Percentiles rank a stretch among this genome's conserved stretches.
Conservation (phyloP, 2,888 invertebrate genomes). For the Acanthococcus lagerstroemiae region DNA sequence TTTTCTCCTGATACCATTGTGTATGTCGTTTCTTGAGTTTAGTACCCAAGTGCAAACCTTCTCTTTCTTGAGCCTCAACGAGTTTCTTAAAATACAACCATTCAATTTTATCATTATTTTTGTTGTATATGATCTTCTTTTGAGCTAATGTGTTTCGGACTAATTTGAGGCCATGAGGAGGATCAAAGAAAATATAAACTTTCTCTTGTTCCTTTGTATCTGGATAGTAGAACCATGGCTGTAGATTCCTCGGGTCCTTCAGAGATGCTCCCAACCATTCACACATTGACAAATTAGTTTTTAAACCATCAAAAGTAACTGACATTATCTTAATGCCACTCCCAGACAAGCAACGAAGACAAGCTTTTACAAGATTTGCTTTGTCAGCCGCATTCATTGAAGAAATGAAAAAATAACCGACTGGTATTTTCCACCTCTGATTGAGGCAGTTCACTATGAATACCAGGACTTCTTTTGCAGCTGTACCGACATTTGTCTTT, state of each 20-base stretch:
- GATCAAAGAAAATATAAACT: not conserved
- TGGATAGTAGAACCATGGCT: not conserved
- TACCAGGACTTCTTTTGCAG: no score
- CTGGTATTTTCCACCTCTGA: no score
- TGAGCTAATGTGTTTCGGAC: not conserved
- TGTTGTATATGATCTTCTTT: not conserved
- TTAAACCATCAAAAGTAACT: not conserved
- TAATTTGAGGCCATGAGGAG: not conserved
- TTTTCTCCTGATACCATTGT: not conserved
- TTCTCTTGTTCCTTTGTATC: not conserved
- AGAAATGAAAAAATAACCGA: no score
- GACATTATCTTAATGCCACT: not conserved
- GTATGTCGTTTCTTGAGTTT: not conserved
- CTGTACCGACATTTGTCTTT: no score
- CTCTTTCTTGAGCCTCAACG: not conserved
- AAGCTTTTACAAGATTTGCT: not conserved
- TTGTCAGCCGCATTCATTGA: no score
- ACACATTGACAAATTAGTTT: not conserved
- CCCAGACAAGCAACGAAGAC: not conserved
- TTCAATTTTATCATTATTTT: not conserved
- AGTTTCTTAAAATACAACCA: not conserved
- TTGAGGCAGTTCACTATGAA: no score
- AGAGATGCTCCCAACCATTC: not conserved
- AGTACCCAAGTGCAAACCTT: not conserved
- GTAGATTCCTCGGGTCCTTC: not conserved